Evolutionary conservation across 1,140 invertebrate species (phyloP).

Genomic region (Drosophila triauraria): DNA sequence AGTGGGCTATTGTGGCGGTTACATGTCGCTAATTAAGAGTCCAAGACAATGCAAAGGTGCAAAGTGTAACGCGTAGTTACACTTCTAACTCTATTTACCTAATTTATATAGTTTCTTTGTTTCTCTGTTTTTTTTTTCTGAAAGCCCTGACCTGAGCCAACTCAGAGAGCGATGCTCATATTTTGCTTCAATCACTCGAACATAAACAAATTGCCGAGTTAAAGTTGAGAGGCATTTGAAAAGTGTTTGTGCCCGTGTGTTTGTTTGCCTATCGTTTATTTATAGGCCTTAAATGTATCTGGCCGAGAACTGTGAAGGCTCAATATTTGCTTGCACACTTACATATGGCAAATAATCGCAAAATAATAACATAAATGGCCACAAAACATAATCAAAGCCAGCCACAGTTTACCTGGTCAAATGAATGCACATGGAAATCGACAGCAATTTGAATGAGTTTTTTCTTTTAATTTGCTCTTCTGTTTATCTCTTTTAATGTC

Average conservation of each 20-base stretch:
- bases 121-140: neutral
- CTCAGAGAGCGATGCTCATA: slow-evolving; percentile 11
- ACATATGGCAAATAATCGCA: slow-evolving; percentile 25
- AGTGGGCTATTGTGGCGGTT: neutral
- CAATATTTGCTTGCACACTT: slow-evolving; percentile 39
- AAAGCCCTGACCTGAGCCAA: slow-evolving; percentile 44
- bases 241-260: slow-evolving; percentile 29
- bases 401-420: slow-evolving; percentile 31
- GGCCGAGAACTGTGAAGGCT: slow-evolving; percentile 17
- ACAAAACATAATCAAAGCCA: slow-evolving; percentile 36
- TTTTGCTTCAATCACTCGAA: slow-evolving; percentile 41
- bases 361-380: slow-evolving; percentile 50
- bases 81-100: neutral
- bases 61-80: too few species aligned
- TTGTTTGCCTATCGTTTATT: slow-evolving; percentile 42
- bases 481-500: slow-evolving; percentile 20
- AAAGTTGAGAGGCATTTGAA: slow-evolving; percentile 38
- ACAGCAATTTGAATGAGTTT: slow-evolving; percentile 18
- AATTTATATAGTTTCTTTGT: neutral
- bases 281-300: slow-evolving; percentile 53
- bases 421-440: slow-evolving; percentile 37
- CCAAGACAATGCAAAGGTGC: slow-evolving; percentile 22
- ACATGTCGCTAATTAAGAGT: slow-evolving; percentile 24
- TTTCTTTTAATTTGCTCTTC: slow-evolving; percentile 10
- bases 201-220: slow-evolving; percentile 23